A percentile compares a stretch with the other conserved stretches of the same genome.
Conservation (phyloP, 2,113 vertebrate genomes). For the chimpanzee (Pan troglodytes) region NHGRI_mPanTro3-v2.1_pri NC_072403.2:6529001-6529500, state of each 20-base stretch:
- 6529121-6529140: not conserved
- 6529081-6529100: not conserved
- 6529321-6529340: conserved; percentile 53
- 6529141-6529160: not conserved
- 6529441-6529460: conserved; percentile 64
- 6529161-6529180: not conserved
- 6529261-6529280: not conserved
- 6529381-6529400: conserved; percentile 59
- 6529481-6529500: not conserved
- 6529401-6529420: conserved; percentile 77
- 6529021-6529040: not conserved
- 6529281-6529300: not conserved
- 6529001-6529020: not conserved
- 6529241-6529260: not conserved
- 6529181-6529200: not conserved
- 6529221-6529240: not conserved
- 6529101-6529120: not conserved
- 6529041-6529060: not conserved
- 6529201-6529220: not conserved
- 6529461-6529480: conserved; percentile 39
- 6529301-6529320: conserved; percentile 9
- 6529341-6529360: conserved; percentile 68
- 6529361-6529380: conserved; percentile 31
- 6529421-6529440: conserved; percentile 66
- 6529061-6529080: not conserved